A percentile compares a stretch with the other conserved stretches of the same genome.
Evolutionary conservation across 2,888 invertebrate genomes (phyloP).

Genomic region (Diogma glabrata): DNA sequence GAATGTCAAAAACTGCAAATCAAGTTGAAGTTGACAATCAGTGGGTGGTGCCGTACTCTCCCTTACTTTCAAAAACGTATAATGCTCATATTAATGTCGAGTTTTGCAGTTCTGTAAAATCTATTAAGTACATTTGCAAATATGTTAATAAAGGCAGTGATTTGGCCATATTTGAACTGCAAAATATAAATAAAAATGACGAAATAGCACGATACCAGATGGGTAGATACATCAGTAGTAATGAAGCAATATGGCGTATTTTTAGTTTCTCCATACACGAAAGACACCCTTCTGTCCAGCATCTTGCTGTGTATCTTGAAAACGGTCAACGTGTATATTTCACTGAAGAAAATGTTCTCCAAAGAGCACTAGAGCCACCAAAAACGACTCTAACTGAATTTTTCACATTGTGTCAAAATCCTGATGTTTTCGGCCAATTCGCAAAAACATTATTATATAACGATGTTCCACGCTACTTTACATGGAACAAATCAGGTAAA

Average conservation of each 20-base stretch:
- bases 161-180: no score
- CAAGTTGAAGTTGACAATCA: no score
- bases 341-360: not conserved
- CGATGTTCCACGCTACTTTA: not conserved
- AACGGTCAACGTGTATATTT: not conserved
- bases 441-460: not conserved
- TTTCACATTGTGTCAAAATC: not conserved
- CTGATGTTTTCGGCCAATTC: not conserved
- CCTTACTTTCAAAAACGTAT: not conserved
- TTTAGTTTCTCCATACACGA: not conserved
- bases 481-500: not conserved
- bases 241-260: not conserved
- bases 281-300: not conserved
- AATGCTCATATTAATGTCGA: not conserved
- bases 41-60: not conserved
- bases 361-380: not conserved
- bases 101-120: not conserved
- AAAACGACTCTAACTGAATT: slow-evolving; percentile 4
- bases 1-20: not conserved
- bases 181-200: not conserved
- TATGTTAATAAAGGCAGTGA: no score
- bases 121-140: no score
- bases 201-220: not conserved
- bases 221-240: not conserved
- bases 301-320: not conserved